Evolutionary conservation across 2,113 vertebrate species (phyloP).

Genomic region (Colius striatus): DNA sequence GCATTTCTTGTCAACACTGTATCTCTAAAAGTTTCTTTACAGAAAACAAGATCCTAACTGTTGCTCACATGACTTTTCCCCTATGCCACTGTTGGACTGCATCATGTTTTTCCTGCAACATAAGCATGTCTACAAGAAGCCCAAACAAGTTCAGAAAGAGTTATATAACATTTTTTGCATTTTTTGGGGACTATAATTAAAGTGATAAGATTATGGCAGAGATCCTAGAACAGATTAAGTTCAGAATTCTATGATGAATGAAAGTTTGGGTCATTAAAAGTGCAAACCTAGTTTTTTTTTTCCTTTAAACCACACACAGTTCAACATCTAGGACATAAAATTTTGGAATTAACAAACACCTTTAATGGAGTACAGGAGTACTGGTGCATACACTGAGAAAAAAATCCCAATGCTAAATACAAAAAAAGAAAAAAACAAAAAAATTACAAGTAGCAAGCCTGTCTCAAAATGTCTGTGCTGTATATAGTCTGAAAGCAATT

Average conservation of each 20-base stretch:
- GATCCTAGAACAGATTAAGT: constrained; percentile 88
- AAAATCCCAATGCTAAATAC: neutral
- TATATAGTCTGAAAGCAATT: neutral
- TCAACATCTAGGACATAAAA: constrained; percentile 27
- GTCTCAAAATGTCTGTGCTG: neutral
- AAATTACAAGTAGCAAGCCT: neutral
- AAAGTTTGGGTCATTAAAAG: constrained; percentile 77
- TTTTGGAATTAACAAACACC: constrained; percentile 20
- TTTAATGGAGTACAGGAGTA: neutral
- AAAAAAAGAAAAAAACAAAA: neutral
- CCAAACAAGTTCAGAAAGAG: constrained; percentile 80
- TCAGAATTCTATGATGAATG: constrained; percentile 74
- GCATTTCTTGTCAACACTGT: neutral
- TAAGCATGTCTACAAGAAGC: constrained; percentile 77
- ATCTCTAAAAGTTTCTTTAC: constrained; percentile 24
- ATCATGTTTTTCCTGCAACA: constrained; percentile 65
- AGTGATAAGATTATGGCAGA: constrained; percentile 84
- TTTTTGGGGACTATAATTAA: constrained; percentile 84
- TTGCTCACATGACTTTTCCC: constrained; percentile 37
- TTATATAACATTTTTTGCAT: constrained; percentile 89
- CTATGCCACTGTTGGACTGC: constrained; percentile 47
- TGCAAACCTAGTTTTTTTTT: constrained; percentile 54
- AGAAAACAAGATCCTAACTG: constrained; percentile 4
- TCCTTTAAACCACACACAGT: constrained; percentile 18
- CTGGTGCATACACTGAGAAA: neutral